Base-by-base conservation (phyloP, 23 tunicate genomes). In the Trididemnum nubilum region DNA sequence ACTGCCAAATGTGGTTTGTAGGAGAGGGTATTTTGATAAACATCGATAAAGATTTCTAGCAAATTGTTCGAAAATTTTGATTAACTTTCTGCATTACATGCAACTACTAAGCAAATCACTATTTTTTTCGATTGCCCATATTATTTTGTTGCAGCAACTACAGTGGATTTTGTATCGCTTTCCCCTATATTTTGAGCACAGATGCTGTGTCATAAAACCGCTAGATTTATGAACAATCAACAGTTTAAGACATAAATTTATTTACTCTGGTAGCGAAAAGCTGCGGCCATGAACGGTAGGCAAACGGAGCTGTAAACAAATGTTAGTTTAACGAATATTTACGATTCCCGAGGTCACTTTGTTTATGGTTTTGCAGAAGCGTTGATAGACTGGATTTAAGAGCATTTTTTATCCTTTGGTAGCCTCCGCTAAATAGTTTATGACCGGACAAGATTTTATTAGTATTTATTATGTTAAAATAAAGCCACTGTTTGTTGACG, bases 271-370 rank as follows among this genome's bases (percentile, higher is more conserved):
- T 44, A 44, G 54, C 54, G 15, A 44, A 44, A 44, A 15, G 15
- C 15, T 15, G 54, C 12, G 54, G 9, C 15, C 54, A 61, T 15
- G 67, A 61, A 61, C 67, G n/a, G 67, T 21, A 61, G 67, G 67
- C 29, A 21, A 61, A 21, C 67, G 29, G 29, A 4, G 27, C 67
- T 4, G 67, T n/a, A 21, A 22, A 61, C n/a, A 61, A 61, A 21
- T 61, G 67, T 61, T 61, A 61, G 67, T 61, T 61, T 61, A 61
- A 61, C 67, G 67, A n/a, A 61, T 61, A 61, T 61, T 61, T 61
- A 61, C 67, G 67, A 61, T 44, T 44, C 12, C 15, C 12, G 9
- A 44, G 54, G 9, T 44, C 54, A 15, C 54, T 44, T 44, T 44
- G 9, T 15, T 44, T 9, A 44, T 7, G 54, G 54, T 7, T 44